Evolutionary conservation across 2,797 vertebrate species (phyloP).

Genomic region (Danio jaintianensis): DNA sequence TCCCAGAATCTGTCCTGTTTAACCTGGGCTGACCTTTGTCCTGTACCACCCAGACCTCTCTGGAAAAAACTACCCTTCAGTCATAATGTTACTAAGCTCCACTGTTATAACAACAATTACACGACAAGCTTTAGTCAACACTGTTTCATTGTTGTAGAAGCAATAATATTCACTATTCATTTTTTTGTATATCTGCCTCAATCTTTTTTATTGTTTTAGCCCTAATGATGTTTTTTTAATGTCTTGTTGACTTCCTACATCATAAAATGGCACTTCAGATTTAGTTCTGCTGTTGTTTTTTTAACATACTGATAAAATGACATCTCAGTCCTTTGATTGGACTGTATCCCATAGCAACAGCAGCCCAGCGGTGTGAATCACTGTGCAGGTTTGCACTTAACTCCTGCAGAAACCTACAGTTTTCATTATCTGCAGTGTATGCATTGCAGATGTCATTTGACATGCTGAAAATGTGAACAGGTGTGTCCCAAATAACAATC

Average conservation of each 20-base stretch:
- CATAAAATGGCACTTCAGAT: background rate
- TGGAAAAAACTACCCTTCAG: constrained; percentile 42
- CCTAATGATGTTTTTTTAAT: background rate
- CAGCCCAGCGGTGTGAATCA: constrained; percentile 77
- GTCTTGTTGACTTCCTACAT: background rate
- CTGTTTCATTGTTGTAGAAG: constrained; percentile 24
- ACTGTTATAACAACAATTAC: constrained; percentile 46
- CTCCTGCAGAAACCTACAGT: constrained; percentile 59
- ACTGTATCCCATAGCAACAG: constrained; percentile 84
- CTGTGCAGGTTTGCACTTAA: constrained; percentile 75
- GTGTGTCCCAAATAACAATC: background rate
- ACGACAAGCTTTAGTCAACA: constrained; percentile 30
- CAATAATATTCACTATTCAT: background rate
- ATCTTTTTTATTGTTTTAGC: background rate
- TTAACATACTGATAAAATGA: constrained; percentile 54
- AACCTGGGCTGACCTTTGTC: constrained; percentile 62
- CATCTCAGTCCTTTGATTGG: constrained; percentile 67
- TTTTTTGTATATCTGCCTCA: background rate
- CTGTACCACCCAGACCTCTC: constrained; percentile 46
- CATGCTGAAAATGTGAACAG: background rate
- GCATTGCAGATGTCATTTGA: background rate
- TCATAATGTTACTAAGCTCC: constrained; percentile 28
- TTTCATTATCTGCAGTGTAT: constrained; percentile 23
- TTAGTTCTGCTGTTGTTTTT: background rate
- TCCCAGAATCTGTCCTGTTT: constrained; percentile 54